These are phyloP conservation scores for Osmoderma eremita DNA, from an alignment of 2,888 invertebrate species.

Conservation along the genomic window DNA sequence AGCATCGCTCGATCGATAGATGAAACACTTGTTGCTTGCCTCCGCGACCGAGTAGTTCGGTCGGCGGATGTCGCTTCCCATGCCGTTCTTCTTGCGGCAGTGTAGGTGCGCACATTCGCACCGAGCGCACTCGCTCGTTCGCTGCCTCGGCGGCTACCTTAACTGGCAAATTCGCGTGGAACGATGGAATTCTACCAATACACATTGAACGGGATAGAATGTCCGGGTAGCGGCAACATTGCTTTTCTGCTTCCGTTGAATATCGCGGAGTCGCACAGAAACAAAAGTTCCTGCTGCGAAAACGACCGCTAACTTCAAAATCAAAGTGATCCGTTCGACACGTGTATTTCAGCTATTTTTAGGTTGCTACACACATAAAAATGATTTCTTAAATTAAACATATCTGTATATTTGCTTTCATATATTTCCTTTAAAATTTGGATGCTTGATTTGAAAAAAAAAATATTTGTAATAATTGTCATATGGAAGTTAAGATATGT, in stretches of 20 bases:
- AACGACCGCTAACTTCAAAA: constrained; percentile 23
- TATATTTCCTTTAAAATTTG: not conserved
- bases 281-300: constrained; percentile 1
- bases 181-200: constrained; percentile 65
- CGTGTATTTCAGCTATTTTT: too few species aligned
- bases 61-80: constrained; percentile 19
- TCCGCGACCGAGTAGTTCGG: constrained; percentile 30
- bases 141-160: constrained; percentile 46
- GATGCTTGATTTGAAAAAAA: too few species aligned
- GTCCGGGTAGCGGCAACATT: constrained; percentile 8
- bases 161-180: constrained; percentile 53
- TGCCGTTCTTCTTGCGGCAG: constrained; percentile 13
- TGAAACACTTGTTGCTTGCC: constrained; percentile 40
- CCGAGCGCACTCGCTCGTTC: constrained; percentile 39
- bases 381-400: too few species aligned
- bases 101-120: constrained; percentile 25
- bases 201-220: constrained; percentile 48
- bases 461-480: too few species aligned
- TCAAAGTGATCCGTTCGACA: not conserved
- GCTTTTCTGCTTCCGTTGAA: constrained; percentile 10
- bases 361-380: too few species aligned
- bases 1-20: constrained; percentile 35
- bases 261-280: constrained; percentile 1
- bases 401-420: too few species aligned
- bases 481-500: too few species aligned